A percentile compares a stretch with the other conserved stretches of the same genome.
phyloP scores from a whole-genome alignment of 2,113 vertebrate species.

The Orthonyx spaldingii region DNA sequence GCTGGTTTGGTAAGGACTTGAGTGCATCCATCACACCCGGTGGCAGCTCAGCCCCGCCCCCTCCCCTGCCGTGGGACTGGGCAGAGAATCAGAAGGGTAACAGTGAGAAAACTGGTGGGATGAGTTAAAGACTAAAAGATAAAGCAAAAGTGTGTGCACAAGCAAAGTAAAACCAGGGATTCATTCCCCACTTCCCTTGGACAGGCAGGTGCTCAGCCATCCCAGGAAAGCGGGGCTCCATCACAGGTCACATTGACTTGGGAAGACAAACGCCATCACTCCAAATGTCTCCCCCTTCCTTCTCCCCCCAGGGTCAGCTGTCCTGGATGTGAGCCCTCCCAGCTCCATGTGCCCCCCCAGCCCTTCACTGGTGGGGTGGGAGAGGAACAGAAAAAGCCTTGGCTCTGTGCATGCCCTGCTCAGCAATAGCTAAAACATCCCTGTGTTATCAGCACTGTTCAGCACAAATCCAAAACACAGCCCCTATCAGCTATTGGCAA shows the following conservation, averaged over 20 bases:
- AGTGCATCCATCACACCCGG: fast-evolving
- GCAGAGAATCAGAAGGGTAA: background rate
- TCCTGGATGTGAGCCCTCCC: background rate
- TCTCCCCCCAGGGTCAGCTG: background rate
- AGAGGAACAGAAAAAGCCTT: background rate
- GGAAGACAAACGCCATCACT: background rate
- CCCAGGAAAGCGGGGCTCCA: background rate
- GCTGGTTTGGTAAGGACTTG: background rate
- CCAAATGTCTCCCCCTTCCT: fast-evolving
- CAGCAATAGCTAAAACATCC: background rate
- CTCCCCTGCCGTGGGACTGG: fast-evolving
- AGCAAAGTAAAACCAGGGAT: background rate
- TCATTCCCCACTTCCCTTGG: fast-evolving
- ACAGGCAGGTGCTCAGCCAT: background rate
- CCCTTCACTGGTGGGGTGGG: background rate
- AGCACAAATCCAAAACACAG: background rate
- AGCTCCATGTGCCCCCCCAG: background rate
- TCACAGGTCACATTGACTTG: fast-evolving
- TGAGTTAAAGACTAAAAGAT: background rate
- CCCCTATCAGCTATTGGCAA: background rate
- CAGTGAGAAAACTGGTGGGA: background rate
- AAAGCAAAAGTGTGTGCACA: fast-evolving
- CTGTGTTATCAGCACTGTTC: background rate
- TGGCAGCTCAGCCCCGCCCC: background rate
- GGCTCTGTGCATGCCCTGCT: background rate